phyloP scores from a whole-genome alignment of 2,797 vertebrate genomes.

The Pipistrellus kuhlii region DNA sequence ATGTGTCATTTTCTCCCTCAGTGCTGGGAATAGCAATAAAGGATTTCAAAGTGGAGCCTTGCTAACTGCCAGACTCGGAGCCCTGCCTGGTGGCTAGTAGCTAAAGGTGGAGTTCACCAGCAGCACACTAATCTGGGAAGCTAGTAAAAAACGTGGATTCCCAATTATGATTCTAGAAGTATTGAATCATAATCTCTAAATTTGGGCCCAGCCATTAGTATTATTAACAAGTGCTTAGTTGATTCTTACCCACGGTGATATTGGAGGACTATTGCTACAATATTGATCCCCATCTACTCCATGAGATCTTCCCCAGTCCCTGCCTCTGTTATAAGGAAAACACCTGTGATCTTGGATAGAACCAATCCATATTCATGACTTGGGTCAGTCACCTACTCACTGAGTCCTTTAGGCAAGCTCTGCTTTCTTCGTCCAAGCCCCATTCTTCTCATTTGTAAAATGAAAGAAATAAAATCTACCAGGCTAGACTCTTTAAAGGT shows the following conservation, averaged over 20 bases:
- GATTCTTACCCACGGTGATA: neutral
- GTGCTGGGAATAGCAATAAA: slow-evolving; percentile 73
- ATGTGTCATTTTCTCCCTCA: slow-evolving; percentile 82
- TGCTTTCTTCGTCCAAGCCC: neutral
- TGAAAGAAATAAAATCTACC: neutral
- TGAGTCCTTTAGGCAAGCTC: neutral
- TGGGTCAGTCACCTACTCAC: neutral
- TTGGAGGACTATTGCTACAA: neutral
- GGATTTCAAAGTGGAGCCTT: slow-evolving; percentile 35
- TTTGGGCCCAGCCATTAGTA: neutral
- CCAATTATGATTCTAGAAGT: neutral
- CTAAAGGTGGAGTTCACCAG: neutral
- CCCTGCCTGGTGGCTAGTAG: neutral
- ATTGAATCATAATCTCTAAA: neutral
- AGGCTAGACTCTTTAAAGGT: neutral
- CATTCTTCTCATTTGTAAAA: slow-evolving; percentile 13
- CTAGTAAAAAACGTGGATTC: slow-evolving; percentile 6
- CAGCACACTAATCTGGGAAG: neutral
- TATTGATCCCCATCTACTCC: accelerated
- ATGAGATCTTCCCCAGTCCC: neutral
- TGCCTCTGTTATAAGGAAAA: neutral
- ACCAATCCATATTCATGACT: neutral
- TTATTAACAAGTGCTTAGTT: neutral
- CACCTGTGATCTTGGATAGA: neutral
- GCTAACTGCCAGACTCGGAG: slow-evolving; percentile 28